Base-by-base conservation (phyloP, 2,113 vertebrate genomes). In the Oriolus oriolus region DNA sequence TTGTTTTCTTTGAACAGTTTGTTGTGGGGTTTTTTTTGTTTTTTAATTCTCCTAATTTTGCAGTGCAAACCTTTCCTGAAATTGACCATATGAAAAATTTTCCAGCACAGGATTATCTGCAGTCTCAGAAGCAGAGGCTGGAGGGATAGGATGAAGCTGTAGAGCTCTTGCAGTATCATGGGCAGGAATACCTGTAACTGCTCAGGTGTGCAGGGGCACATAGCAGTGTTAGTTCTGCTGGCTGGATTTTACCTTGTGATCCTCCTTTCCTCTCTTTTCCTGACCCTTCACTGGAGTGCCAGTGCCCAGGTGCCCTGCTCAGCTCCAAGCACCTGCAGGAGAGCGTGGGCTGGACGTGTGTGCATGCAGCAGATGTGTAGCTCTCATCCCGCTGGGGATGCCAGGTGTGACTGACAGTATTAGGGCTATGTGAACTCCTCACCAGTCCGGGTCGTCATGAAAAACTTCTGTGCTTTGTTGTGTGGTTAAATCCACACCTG, bases 321-420 rank as follows among this genome's bases (percentile, higher is more conserved):
- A 31, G 45, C 9, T 81, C 44, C 42, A 59, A 20, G 30, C 3
- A 1, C 12, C 70, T 30, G 21, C 5, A 1, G 42, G n/a, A 10
- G 18, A 59, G 13, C 0, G 0, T 4, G 4, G n/a, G 47, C 59
- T 52, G 50, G 31, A 28, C 0, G 1, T 11, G 30, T 24, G 18
- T 4, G 21, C 2, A 0, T n/a, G 26, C n/a, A 39, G 73, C 1
- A 3, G 42, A 37, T 4, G 2, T 10, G 14, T 22, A 66, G 50
- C 31, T 65, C 4, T 0, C 3, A 2, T 52, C 22, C 49, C 47
- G 2, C 35, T n/a, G 53, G 49, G 41, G 16, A 16, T 66, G 30
- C 47, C 23, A 0, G 1, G 30, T 70, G 66, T 68, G 61, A 49
- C 49, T 52, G 56, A n/a, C 0, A 0, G 16, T 24, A 3, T 37